Percentiles rank a stretch among this genome's conserved stretches.
phyloP scores from a whole-genome alignment of 2,888 invertebrate species.

The Dasypogon diadema region DNA sequence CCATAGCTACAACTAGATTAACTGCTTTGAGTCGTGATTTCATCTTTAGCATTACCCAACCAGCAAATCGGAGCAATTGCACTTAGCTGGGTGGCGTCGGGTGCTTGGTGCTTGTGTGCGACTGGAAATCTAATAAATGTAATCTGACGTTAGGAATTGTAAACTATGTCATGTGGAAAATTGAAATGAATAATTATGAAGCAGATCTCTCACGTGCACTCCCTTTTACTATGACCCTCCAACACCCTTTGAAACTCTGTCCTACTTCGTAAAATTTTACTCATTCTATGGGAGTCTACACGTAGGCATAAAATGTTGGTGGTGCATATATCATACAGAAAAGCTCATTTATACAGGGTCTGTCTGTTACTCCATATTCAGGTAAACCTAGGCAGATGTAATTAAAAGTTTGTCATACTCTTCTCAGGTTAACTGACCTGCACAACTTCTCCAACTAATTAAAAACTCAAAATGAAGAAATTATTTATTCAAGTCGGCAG shows the following conservation, averaged over 20 bases:
- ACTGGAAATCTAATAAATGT: slow-evolving; percentile 42
- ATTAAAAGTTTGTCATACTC: slow-evolving; percentile 46
- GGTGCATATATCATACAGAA: slow-evolving; percentile 17
- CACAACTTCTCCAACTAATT: slow-evolving; percentile 31
- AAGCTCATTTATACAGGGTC: neutral
- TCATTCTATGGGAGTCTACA: slow-evolving; percentile 2
- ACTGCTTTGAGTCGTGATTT: slow-evolving; percentile 28
- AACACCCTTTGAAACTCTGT: neutral
- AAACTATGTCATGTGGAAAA: slow-evolving; percentile 47
- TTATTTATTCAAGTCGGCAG: slow-evolving; percentile 34
- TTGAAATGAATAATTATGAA: slow-evolving; percentile 50
- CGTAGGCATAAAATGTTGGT: slow-evolving; percentile 27
- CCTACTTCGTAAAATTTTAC: slow-evolving; percentile 34
- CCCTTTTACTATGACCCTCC: neutral
- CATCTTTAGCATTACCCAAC: neutral
- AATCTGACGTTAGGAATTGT: slow-evolving; percentile 41
- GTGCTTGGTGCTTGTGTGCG: neutral
- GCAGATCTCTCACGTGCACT: slow-evolving; percentile 35
- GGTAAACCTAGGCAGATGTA: slow-evolving; percentile 41
- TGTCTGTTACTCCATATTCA: slow-evolving; percentile 10
- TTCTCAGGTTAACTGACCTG: slow-evolving; percentile 38
- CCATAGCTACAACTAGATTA: slow-evolving; percentile 19
- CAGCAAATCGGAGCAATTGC: slow-evolving; percentile 27
- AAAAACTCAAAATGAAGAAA: slow-evolving; percentile 42
- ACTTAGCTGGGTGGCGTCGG: neutral